Base-by-base conservation (phyloP, 2,888 invertebrate species). In the Cheilosia variabilis region DNA sequence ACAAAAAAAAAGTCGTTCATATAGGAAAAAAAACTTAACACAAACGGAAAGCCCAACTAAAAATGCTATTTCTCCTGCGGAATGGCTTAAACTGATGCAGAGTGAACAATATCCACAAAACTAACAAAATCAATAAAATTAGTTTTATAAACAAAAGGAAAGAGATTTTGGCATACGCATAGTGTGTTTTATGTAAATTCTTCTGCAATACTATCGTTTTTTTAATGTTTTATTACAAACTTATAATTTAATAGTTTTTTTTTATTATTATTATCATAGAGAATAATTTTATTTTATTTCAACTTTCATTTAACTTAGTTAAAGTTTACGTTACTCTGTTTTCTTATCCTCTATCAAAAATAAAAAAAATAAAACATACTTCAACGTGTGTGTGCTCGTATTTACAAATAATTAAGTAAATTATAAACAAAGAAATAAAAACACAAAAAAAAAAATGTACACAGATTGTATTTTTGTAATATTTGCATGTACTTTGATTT, bases 401-500 rank as follows among this genome's bases (percentile, higher is more conserved):
- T 79, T 73, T 69, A 69, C 78, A 79, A 84, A 63, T 60, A 50
- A 47, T 63, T 52, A 57, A 77, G 53, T 50, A 47, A 79, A 78
- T 27, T 57, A 57, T 53, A 43, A 62, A 75, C 24, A 37, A 53
- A 63, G n/a, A 63, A 10, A 27, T 17, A 73, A 31, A 47, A 34
- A 60, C 13, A 37, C 3, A 37, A 37, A 45, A 34, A 27, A 24
- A 65, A 63, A 71, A 41, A 43, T 60, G 19, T 60, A 73, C 65
- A 79, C 71, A 80, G 60, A 80, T 76, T 84, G 80, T 84, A 84
- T 84, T 84, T 84, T 84, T 84, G 63, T 84, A 84, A 84, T 80
- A 75, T 84, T 76, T 84, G 71, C 84, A 65, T 80, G 80, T 78
- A 79, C 68, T 81, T 68, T 76, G 62, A 68, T 63, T 86, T 77